These are phyloP conservation scores for Pecten maximus DNA, from an alignment of 2,888 invertebrate genomes.

Conservation along the genomic window DNA sequence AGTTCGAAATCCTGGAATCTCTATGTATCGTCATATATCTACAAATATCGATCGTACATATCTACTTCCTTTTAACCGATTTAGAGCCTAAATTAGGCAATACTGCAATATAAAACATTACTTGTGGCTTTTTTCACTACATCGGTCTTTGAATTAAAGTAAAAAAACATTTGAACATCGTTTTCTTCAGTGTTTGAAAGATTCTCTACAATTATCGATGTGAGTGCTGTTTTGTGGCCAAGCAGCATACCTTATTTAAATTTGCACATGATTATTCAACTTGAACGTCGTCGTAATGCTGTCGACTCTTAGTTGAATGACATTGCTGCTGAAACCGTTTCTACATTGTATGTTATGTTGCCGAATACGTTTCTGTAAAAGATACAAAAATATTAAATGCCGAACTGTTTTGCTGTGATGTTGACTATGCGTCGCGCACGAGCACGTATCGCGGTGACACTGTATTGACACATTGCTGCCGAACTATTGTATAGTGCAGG, in stretches of 20 bases:
- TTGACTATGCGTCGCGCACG: background rate
- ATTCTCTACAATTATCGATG: too few relatives aligned
- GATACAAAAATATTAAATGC: background rate
- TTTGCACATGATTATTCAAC: too few relatives aligned
- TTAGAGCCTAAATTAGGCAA: background rate
- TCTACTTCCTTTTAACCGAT: background rate
- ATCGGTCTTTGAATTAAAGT: too few relatives aligned
- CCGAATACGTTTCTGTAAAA: background rate
- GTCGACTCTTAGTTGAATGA: too few relatives aligned
- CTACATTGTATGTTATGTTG: background rate
- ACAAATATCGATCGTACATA: background rate
- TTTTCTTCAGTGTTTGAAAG: too few relatives aligned
- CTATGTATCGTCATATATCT: too few relatives aligned
- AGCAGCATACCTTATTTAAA: too few relatives aligned
- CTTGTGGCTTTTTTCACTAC: too few relatives aligned
- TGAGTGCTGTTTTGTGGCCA: too few relatives aligned
- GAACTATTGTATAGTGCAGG: conserved; percentile 7
- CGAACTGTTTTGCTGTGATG: background rate
- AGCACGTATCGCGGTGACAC: background rate
- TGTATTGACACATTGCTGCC: conserved; percentile 15
- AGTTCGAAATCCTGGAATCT: background rate
- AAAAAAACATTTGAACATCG: too few relatives aligned
- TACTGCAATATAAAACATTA: background rate
- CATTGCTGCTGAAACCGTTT: background rate
- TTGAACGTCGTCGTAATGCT: too few relatives aligned